These are phyloP conservation scores for Terebella lapidaria DNA, from an alignment of 2,888 invertebrate species.

Conservation along the genomic window DNA sequence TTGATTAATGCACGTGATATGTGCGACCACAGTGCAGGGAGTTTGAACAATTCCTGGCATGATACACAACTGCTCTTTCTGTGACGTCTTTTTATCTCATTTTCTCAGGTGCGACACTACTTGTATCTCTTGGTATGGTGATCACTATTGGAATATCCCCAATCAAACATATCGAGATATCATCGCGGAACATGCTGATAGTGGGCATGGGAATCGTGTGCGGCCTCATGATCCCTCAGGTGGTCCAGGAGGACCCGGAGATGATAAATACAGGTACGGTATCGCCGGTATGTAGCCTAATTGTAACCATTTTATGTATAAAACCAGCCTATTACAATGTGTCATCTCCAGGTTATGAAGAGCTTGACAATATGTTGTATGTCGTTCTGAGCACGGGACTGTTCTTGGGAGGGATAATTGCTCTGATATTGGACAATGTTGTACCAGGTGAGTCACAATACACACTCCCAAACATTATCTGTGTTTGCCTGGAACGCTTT, in stretches of 20 bases:
- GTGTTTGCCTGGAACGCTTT: no score
- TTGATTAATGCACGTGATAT: background rate
- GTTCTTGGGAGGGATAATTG: background rate
- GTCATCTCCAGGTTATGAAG: background rate
- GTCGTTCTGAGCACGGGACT: background rate
- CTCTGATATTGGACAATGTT: background rate
- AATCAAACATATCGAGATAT: background rate
- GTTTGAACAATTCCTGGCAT: no score
- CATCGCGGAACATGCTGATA: background rate
- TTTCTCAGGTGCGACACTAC: background rate
- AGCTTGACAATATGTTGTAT: background rate
- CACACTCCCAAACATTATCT: no score
- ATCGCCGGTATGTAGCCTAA: background rate
- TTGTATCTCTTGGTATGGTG: background rate
- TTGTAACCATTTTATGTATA: background rate
- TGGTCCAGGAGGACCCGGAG: background rate
- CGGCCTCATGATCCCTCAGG: slow-evolving; percentile 1
- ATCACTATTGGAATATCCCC: background rate
- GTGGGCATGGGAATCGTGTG: background rate
- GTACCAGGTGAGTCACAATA: background rate
- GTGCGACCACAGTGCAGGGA: background rate
- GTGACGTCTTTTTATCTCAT: no score
- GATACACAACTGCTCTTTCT: no score
- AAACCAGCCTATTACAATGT: background rate
- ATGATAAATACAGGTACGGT: slow-evolving; percentile 6